Evolutionary conservation across 1,140 invertebrate genomes (phyloP).

Genomic region (Andrena cerasifolii): DNA sequence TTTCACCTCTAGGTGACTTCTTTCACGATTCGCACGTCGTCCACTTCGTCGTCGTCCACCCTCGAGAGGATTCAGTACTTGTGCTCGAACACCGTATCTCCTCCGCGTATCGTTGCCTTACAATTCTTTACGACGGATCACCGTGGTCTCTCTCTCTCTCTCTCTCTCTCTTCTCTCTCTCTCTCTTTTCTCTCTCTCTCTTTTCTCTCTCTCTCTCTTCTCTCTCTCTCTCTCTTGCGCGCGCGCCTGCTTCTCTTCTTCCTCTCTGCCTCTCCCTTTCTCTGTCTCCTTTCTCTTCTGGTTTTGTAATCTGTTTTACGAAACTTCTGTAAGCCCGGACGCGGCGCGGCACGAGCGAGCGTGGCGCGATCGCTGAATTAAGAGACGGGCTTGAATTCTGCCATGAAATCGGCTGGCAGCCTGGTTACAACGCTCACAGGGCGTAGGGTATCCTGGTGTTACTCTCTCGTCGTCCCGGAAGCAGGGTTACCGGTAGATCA

Average conservation of each 20-base stretch:
- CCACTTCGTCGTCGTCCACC: constrained; percentile 13
- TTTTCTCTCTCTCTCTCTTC: constrained; percentile 21
- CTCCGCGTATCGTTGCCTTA: constrained; percentile 41
- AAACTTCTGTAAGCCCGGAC: constrained; percentile 70
- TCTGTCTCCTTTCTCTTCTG: constrained; percentile 68
- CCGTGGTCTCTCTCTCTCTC: constrained; percentile 26
- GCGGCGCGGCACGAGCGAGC: constrained; percentile 53
- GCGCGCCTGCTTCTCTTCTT: constrained; percentile 48
- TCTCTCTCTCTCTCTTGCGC: constrained; percentile 49
- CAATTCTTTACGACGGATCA: constrained; percentile 49
- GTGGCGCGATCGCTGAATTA: constrained; percentile 42
- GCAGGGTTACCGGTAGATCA: constrained; percentile 51
- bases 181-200: constrained; percentile 40
- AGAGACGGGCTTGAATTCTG: constrained; percentile 6
- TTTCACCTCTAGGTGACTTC: constrained; percentile 14
- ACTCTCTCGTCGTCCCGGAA: constrained; percentile 37
- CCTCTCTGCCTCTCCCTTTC: constrained; percentile 59
- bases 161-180: constrained; percentile 42
- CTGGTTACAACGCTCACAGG: no score
- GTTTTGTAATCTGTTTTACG: constrained; percentile 81
- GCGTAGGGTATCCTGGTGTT: no score
- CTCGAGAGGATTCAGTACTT: constrained; percentile 36
- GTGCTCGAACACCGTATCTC: constrained; percentile 48
- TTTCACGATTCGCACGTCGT: constrained; percentile 20
- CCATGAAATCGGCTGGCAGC: background rate